These are phyloP conservation scores for Xenopus tropicalis DNA, from an alignment of 2,113 vertebrate species.

Conservation along the genomic window DNA sequence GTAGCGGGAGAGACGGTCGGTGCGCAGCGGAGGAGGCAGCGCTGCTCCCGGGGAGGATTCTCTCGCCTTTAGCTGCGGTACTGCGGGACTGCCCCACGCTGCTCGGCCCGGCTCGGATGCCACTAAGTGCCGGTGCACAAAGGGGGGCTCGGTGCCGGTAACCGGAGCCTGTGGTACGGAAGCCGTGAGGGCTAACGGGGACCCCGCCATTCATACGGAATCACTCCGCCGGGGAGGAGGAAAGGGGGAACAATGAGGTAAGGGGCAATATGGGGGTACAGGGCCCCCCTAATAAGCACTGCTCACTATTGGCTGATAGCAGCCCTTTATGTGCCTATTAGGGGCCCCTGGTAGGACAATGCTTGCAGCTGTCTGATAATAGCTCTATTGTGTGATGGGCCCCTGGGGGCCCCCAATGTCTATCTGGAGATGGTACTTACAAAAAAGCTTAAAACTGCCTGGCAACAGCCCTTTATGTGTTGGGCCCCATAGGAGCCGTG, in stretches of 20 bases:
- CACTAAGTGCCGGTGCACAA: background rate
- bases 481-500: too few relatives aligned
- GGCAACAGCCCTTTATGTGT: too few relatives aligned
- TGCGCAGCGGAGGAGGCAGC: constrained; percentile 4
- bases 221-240: constrained; percentile 30
- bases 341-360: too few relatives aligned
- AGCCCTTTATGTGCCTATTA: background rate
- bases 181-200: background rate
- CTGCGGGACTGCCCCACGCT: background rate
- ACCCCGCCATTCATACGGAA: background rate
- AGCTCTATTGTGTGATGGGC: too few relatives aligned
- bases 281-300: too few relatives aligned
- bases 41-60: background rate
- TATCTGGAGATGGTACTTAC: too few relatives aligned
- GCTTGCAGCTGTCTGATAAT: too few relatives aligned
- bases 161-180: background rate
- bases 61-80: too few relatives aligned
- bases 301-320: background rate
- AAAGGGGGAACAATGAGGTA: constrained; percentile 26
- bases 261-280: background rate
- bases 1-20: constrained; percentile 24
- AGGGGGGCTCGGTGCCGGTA: constrained; percentile 11
- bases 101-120: background rate
- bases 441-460: too few relatives aligned
- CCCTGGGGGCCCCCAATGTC: too few relatives aligned